Conservation (phyloP, 1,140 invertebrate species). For the Apocrypta bakeri region DNA sequence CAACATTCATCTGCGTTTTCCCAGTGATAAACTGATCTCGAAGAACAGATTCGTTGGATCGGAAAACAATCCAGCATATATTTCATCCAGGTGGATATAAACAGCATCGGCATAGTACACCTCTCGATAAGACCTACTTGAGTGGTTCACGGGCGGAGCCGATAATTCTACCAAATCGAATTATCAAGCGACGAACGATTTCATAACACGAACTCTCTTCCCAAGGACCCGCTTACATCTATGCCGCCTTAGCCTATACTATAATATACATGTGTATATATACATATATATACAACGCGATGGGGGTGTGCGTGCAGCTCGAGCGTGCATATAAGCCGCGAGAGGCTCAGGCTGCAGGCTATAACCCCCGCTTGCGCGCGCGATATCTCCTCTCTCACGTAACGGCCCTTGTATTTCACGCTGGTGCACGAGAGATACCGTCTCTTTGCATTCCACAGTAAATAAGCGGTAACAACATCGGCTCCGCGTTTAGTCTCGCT, state of each 20-base stretch:
- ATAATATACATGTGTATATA: background rate
- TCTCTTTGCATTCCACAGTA: constrained; percentile 52
- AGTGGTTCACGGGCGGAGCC: background rate
- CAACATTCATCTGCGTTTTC: too few relatives aligned
- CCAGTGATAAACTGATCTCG: too few relatives aligned
- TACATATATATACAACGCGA: background rate
- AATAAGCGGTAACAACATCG: constrained; percentile 46
- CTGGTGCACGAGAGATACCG: constrained; percentile 33
- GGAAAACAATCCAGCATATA: too few relatives aligned
- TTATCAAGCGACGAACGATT: constrained; percentile 38
- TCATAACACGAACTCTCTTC: constrained; percentile 34
- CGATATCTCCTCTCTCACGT: constrained; percentile 43
- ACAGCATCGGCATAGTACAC: background rate
- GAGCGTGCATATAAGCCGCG: constrained; percentile 15
- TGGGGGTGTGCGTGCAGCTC: constrained; percentile 26
- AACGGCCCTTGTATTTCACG: constrained; percentile 47
- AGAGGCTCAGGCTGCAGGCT: background rate
- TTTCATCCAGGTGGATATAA: too few relatives aligned
- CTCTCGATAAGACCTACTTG: constrained; percentile 28
- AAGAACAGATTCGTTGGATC: too few relatives aligned
- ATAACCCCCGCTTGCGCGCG: background rate
- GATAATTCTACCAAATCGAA: constrained; percentile 37
- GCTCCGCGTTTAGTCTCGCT: constrained; percentile 3
- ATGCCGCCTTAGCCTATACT: background rate
- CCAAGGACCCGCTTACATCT: background rate